A percentile compares a stretch with the other conserved stretches of the same genome.
phyloP scores from a whole-genome alignment of 1,140 invertebrate species.

The Bombus difficillimus region DNA sequence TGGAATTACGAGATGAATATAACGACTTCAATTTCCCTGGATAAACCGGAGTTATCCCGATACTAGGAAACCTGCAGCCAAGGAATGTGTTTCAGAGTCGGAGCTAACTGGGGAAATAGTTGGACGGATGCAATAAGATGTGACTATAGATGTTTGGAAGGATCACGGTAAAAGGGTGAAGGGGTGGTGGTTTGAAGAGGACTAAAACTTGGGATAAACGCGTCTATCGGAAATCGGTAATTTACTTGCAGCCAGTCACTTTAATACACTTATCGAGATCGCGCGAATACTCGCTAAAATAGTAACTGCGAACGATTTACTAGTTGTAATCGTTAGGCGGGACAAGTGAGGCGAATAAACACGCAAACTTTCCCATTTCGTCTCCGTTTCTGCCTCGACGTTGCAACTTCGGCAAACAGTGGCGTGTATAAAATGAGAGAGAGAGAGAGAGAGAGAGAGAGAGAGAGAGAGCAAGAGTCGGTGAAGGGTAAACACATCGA shows the following conservation, averaged over 20 bases:
- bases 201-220: background rate
- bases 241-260: background rate
- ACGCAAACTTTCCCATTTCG: background rate
- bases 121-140: background rate
- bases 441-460: background rate
- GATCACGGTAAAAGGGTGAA: background rate
- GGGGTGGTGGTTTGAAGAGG: background rate
- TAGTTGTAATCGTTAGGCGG: background rate
- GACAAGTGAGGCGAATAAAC: background rate
- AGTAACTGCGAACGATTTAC: background rate
- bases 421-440: background rate
- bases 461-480: background rate
- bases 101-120: background rate
- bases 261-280: background rate
- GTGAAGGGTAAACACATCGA: slow-evolving; percentile 14
- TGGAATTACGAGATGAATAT: slow-evolving; percentile 36
- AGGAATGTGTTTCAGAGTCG: background rate
- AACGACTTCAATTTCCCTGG: slow-evolving; percentile 27
- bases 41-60: background rate
- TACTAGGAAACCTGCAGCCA: background rate
- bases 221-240: background rate
- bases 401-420: background rate
- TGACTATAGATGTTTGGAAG: background rate
- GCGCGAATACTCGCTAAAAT: background rate
- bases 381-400: background rate